phyloP scores from a whole-genome alignment of 2,113 vertebrate species.

The Merops nubicus region DNA sequence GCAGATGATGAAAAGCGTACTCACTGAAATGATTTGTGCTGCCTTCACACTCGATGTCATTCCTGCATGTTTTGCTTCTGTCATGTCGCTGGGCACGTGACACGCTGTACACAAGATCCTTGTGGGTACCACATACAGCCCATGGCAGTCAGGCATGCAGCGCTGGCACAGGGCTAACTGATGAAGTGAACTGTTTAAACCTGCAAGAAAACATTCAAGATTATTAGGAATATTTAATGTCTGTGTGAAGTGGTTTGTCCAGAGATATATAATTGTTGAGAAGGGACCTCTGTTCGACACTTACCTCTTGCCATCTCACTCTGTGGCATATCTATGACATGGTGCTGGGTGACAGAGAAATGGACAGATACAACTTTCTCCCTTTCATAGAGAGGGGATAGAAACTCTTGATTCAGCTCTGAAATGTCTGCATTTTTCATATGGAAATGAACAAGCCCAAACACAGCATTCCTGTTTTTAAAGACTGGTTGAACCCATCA shows the following conservation, averaged over 20 bases:
- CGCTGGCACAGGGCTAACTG: background rate
- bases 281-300: background rate
- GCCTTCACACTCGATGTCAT: background rate
- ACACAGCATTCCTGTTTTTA: background rate
- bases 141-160: background rate
- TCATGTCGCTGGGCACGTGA: background rate
- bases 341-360: background rate
- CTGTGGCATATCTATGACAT: background rate
- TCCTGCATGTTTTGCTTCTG: background rate
- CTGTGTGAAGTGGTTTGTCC: background rate
- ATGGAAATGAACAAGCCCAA: background rate
- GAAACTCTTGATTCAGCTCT: background rate
- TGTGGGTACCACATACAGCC: background rate
- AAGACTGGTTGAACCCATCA: background rate
- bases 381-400: background rate
- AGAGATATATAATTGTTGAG: background rate
- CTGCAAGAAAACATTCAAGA: background rate
- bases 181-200: background rate
- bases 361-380: background rate
- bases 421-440: background rate
- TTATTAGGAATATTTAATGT: background rate
- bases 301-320: background rate
- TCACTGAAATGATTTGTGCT: background rate
- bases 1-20: background rate
- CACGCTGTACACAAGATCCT: fast-evolving